Conservation (phyloP, 2,888 invertebrate genomes). For the Aproaerema taeniolella region DNA sequence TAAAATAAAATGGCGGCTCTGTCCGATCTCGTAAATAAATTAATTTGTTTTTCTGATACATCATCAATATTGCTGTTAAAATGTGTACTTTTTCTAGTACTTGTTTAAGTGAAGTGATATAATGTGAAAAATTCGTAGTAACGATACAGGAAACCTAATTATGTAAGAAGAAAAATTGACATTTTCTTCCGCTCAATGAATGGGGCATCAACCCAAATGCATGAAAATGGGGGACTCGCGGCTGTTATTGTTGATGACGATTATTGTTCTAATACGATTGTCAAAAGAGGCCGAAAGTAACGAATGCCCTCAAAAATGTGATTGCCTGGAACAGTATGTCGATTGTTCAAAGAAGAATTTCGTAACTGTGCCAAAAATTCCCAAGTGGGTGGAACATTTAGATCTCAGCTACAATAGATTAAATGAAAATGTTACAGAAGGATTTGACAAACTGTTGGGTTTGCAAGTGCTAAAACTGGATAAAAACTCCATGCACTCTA, state of each 20-base stretch:
- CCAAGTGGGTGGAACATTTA: constrained; percentile 86
- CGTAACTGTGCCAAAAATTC: constrained; percentile 83
- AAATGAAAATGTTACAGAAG: constrained; percentile 53
- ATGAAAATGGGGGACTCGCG: constrained; percentile 70
- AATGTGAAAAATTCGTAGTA: constrained; percentile 33
- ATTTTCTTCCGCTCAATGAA: constrained; percentile 39
- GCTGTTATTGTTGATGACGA: constrained; percentile 60
- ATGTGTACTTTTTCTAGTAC: constrained; percentile 44
- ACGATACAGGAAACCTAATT: constrained; percentile 38
- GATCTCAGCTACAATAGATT: constrained; percentile 77
- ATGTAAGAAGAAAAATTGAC: constrained; percentile 55
- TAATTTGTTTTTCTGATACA: constrained; percentile 41
- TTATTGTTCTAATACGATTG: constrained; percentile 45
- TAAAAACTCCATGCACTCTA: constrained; percentile 72
- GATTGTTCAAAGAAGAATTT: constrained; percentile 86
- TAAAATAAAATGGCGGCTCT: constrained; percentile 62
- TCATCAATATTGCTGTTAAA: constrained; percentile 33
- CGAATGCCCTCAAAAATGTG: constrained; percentile 83
- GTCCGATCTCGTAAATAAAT: constrained; percentile 50
- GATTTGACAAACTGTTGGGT: constrained; percentile 48
- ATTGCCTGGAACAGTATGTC: constrained; percentile 84
- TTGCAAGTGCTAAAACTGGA: constrained; percentile 70
- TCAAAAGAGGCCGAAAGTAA: constrained; percentile 51
- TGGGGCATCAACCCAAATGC: constrained; percentile 58
- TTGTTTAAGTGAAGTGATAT: constrained; percentile 38